These are phyloP conservation scores for Aurelia aurita DNA, from an alignment of 30 jellyfish, hydroid and myxozoan species.

Conservation along the genomic window DNA sequence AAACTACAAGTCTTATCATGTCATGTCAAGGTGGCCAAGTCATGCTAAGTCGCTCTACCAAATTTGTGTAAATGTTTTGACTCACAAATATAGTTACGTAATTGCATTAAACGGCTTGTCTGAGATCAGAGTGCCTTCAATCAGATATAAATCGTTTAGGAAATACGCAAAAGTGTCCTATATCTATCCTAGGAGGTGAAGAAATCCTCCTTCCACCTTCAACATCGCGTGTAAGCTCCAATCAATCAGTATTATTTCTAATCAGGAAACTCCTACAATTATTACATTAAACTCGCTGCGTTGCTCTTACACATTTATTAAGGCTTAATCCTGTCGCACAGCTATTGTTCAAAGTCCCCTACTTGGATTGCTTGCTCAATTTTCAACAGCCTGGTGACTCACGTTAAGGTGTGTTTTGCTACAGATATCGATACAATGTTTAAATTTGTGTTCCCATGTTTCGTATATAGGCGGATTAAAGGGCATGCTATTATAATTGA, in stretches of 20 bases:
- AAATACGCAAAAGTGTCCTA: slow-evolving; percentile 21
- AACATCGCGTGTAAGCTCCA: slow-evolving; percentile 35
- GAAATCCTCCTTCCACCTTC: slow-evolving; percentile 22
- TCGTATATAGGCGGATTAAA: too few relatives aligned
- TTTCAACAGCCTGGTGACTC: not conserved
- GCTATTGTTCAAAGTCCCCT: slow-evolving; percentile 2
- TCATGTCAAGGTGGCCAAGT: too few relatives aligned
- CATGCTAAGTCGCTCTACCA: too few relatives aligned
- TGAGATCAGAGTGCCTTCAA: not conserved
- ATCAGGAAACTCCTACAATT: slow-evolving; percentile 56
- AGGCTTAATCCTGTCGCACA: slow-evolving; percentile 14
- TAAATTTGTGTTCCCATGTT: too few relatives aligned
- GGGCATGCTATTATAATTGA: too few relatives aligned
- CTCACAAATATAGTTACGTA: not conserved
- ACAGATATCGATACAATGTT: too few relatives aligned
- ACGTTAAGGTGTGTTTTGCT: too few relatives aligned
- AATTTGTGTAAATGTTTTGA: too few relatives aligned
- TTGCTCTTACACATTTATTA: not conserved
- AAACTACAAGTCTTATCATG: too few relatives aligned
- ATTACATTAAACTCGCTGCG: slow-evolving; percentile 42
- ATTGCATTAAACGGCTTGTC: slow-evolving; percentile 9
- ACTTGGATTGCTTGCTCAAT: slow-evolving; percentile 26
- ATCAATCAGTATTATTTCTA: slow-evolving; percentile 20
- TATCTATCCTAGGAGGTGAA: slow-evolving; percentile 43
- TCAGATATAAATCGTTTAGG: slow-evolving; percentile 16